Evolutionary conservation across 2,888 invertebrate species (phyloP).

Genomic region (Halocaridina rubra): DNA sequence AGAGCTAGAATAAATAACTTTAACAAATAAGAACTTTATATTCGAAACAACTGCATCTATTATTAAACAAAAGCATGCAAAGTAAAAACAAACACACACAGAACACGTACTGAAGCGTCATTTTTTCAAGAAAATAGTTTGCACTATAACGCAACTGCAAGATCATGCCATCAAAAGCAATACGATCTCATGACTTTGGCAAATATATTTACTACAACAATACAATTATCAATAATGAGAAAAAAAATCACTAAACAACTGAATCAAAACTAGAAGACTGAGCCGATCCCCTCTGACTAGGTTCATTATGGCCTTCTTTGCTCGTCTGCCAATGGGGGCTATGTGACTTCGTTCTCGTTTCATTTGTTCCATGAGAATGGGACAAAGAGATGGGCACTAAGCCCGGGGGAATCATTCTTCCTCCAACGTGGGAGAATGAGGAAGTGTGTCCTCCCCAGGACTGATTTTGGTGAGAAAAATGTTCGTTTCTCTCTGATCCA

Average conservation of each 20-base stretch:
- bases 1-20: too few species aligned
- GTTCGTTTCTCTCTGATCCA: not conserved
- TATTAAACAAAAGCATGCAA: too few species aligned
- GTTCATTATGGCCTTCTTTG: slow-evolving; percentile 8
- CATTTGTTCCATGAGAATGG: slow-evolving; percentile 2
- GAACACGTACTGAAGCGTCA: too few species aligned
- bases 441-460: slow-evolving; percentile 28
- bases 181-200: too few species aligned
- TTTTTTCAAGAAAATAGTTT: too few species aligned
- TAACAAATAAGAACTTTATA: too few species aligned
- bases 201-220: too few species aligned
- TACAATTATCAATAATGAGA: too few species aligned
- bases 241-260: not conserved
- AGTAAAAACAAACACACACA: too few species aligned
- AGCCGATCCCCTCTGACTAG: slow-evolving; percentile 10
- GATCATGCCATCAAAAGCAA: too few species aligned
- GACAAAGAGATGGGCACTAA: slow-evolving; percentile 47
- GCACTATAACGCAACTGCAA: too few species aligned
- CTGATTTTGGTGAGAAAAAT: slow-evolving; percentile 25
- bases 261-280: slow-evolving; percentile 49
- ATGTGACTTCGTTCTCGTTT: slow-evolving; percentile 2
- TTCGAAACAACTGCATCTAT: too few species aligned
- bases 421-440: slow-evolving; percentile 24
- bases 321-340: slow-evolving; percentile 26
- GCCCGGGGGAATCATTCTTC: slow-evolving; percentile 43